Conservation (phyloP, 2,797 vertebrate species). For the Loriculus beryllinus region DNA sequence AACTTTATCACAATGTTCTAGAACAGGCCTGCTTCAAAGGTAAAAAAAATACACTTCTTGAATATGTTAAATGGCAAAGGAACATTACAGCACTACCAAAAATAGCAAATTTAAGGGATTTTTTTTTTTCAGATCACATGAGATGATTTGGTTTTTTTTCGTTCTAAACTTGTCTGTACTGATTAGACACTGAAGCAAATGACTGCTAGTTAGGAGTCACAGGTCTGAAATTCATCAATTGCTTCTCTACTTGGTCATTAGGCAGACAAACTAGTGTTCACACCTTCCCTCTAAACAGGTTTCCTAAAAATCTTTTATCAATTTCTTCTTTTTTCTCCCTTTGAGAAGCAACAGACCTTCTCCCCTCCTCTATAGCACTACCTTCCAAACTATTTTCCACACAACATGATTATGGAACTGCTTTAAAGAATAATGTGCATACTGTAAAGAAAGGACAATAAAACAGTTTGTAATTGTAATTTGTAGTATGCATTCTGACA, state of each 20-base stretch:
- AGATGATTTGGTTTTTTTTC: fast-evolving
- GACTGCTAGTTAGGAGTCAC: neutral
- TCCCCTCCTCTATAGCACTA: neutral
- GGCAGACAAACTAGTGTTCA: neutral
- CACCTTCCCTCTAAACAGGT: neutral
- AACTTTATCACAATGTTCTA: neutral
- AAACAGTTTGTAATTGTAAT: neutral
- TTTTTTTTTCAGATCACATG: neutral
- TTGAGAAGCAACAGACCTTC: neutral
- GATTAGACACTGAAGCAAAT: neutral
- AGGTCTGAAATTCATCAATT: neutral
- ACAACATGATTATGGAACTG: neutral
- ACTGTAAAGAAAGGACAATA: neutral
- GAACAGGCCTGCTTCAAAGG: constrained; percentile 56
- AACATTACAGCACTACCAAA: neutral
- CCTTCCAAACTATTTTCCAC: neutral
- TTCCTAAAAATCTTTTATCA: neutral
- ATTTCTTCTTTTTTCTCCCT: neutral
- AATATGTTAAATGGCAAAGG: neutral
- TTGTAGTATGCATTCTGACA: neutral
- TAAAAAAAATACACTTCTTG: neutral
- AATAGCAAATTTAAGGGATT: neutral
- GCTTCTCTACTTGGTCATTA: neutral
- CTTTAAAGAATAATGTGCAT: neutral
- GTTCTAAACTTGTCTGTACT: neutral